phyloP scores from a whole-genome alignment of 2,888 invertebrate species.

The Neria commutata region DNA sequence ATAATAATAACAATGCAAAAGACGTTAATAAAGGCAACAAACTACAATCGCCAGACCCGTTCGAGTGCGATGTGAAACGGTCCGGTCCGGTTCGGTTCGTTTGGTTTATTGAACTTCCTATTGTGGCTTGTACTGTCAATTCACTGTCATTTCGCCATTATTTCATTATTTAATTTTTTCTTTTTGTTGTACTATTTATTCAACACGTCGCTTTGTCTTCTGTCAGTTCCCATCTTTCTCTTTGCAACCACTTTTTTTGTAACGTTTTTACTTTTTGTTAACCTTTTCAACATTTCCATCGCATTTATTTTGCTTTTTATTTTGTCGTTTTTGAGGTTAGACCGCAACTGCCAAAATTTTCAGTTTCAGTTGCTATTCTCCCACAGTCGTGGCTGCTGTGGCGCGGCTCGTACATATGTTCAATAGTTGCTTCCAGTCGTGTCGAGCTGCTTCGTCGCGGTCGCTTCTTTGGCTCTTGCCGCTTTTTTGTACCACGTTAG shows the following conservation, averaged over 20 bases:
- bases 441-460: not conserved
- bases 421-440: not conserved
- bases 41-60: too few relatives aligned
- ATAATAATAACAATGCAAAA: too few relatives aligned
- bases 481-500: not conserved
- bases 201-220: not conserved
- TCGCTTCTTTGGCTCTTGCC: not conserved
- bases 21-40: too few relatives aligned
- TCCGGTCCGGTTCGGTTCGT: not conserved
- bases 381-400: not conserved
- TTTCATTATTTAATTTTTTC: not conserved
- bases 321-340: not conserved
- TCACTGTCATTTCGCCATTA: not conserved
- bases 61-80: too few relatives aligned
- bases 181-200: too few relatives aligned
- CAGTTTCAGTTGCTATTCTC: not conserved
- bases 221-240: not conserved
- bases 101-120: slow-evolving; percentile 1
- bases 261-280: not conserved
- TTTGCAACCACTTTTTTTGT: not conserved
- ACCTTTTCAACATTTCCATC: too few relatives aligned
- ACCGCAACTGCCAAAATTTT: not conserved
- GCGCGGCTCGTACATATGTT: not conserved
- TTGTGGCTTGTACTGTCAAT: not conserved
- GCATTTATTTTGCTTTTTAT: not conserved